Evolutionary conservation across 2,113 vertebrate species (phyloP).

Genomic region (Ceyx margarethae): DNA sequence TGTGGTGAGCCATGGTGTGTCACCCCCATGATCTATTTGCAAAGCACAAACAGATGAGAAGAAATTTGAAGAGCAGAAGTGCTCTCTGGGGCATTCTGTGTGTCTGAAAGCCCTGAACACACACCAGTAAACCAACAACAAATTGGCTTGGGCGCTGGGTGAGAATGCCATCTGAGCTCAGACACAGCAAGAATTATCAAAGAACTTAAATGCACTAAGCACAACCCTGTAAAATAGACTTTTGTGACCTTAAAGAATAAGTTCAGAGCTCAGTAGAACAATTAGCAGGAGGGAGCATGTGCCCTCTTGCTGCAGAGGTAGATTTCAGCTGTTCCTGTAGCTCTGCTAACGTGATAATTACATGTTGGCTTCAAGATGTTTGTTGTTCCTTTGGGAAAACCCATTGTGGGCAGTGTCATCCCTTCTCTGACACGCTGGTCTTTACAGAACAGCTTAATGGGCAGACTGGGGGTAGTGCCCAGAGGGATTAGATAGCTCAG

Average conservation of each 20-base stretch:
- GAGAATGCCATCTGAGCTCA: not conserved
- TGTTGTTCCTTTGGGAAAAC: not conserved
- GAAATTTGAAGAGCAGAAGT: not conserved
- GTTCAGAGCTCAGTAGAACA: not conserved
- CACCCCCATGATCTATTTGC: constrained; percentile 15
- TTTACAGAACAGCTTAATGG: not conserved
- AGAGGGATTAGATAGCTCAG: not conserved
- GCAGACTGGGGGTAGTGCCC: not conserved
- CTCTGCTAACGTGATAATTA: not conserved
- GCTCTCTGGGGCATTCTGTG: constrained; percentile 6
- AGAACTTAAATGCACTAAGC: not conserved
- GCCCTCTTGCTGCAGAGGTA: not conserved
- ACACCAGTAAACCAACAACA: not conserved
- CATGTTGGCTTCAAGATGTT: not conserved
- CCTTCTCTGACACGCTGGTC: not conserved
- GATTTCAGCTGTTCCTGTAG: not conserved
- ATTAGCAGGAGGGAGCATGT: not conserved
- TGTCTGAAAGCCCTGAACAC: not conserved
- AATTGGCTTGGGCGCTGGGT: not conserved
- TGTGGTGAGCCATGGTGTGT: not conserved
- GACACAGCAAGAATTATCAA: not conserved
- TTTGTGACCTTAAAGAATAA: constrained; percentile 19
- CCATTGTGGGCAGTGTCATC: not conserved
- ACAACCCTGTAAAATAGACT: constrained; percentile 34
- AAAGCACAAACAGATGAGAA: constrained; percentile 35